Conservation (phyloP, 2,797 vertebrate genomes). For the Pseudotriccus pelzelni region DNA sequence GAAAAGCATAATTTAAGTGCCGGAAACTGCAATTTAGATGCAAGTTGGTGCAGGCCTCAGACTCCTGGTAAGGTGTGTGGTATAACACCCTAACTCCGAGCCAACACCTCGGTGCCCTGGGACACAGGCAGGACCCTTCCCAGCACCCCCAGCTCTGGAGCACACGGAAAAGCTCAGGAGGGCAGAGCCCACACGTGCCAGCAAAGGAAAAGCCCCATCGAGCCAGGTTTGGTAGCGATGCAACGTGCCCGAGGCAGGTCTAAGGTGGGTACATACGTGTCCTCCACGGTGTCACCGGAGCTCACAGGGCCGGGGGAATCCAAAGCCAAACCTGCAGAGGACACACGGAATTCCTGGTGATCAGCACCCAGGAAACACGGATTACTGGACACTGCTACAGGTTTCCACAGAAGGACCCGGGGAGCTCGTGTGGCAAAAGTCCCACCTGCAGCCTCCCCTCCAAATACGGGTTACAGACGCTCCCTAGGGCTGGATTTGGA, state of each 20-base stretch:
- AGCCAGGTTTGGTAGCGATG: accelerated
- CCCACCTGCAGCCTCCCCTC: neutral
- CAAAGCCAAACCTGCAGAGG: constrained; percentile 70
- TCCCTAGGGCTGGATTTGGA: accelerated
- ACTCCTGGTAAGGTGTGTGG: neutral
- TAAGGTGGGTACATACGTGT: constrained; percentile 60
- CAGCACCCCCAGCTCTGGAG: neutral
- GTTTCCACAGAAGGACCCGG: neutral
- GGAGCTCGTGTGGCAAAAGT: accelerated
- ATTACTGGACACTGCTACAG: accelerated
- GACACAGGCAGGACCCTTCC: neutral
- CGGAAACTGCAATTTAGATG: accelerated
- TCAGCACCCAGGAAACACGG: accelerated
- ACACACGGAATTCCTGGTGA: neutral
- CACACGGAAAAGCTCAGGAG: neutral
- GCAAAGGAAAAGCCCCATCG: neutral
- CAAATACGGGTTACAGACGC: neutral
- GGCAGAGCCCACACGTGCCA: neutral
- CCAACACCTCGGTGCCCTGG: neutral
- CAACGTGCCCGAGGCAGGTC: neutral
- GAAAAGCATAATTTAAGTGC: accelerated
- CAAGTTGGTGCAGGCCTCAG: neutral
- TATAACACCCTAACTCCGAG: neutral
- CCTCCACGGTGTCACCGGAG: constrained; percentile 10
- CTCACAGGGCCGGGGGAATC: constrained; percentile 65